These are phyloP conservation scores for Cavia porcellus DNA, from an alignment of 2,113 vertebrate species.

Conservation along the genomic window DNA sequence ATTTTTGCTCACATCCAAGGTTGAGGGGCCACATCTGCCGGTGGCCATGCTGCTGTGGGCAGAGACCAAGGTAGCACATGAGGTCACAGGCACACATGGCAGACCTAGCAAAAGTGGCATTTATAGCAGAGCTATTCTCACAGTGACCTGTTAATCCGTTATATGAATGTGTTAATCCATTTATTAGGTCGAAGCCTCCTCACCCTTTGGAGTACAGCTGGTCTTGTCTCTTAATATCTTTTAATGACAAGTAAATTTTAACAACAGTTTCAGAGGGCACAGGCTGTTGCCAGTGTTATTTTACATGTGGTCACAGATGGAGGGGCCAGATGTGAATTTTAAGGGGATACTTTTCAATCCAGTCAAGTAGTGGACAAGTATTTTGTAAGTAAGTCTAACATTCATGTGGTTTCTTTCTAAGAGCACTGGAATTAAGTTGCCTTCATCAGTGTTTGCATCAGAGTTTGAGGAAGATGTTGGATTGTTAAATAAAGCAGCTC, in stretches of 20 bases:
- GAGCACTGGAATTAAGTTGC: constrained; percentile 93
- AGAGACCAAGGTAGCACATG: neutral
- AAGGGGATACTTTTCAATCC: neutral
- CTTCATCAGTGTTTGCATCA: constrained; percentile 98
- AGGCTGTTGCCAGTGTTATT: neutral
- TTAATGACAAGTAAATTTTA: neutral
- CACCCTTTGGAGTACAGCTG: neutral
- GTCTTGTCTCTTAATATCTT: neutral
- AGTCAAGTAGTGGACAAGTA: neutral
- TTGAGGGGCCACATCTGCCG: neutral
- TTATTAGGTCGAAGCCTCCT: neutral
- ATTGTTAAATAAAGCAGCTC: constrained; percentile 98
- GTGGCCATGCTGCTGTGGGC: neutral
- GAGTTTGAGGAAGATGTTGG: constrained; percentile 98
- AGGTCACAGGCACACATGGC: neutral
- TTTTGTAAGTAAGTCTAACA: constrained; percentile 51
- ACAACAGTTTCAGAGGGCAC: neutral
- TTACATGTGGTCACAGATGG: neutral
- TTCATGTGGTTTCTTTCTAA: constrained; percentile 77
- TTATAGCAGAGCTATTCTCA: neutral
- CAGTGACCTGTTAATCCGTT: neutral
- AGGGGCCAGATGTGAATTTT: neutral
- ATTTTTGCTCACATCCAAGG: neutral
- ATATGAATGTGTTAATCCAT: neutral
- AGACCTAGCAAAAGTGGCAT: neutral